Percentiles rank a stretch among this genome's conserved stretches.
Conservation (phyloP, 2,888 invertebrate species). For the Physocephala rufipes region DNA sequence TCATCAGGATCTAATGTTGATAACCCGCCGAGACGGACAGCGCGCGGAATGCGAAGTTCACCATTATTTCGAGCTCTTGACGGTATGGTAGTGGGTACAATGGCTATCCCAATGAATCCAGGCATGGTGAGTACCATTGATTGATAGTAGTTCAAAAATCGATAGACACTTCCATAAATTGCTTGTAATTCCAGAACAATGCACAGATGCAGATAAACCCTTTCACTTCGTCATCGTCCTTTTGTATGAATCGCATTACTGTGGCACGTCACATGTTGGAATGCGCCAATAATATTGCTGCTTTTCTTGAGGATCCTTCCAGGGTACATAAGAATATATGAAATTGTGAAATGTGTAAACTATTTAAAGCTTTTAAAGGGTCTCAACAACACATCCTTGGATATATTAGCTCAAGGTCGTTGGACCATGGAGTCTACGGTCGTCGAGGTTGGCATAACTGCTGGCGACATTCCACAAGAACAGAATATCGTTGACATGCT, state of each 20-base stretch:
- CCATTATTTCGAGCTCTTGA: conserved; percentile 63
- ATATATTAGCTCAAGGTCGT: conserved; percentile 65
- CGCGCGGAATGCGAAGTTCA: conserved; percentile 60
- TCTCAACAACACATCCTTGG: conserved; percentile 64
- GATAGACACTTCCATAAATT: background rate
- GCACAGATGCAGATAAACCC: conserved; percentile 58
- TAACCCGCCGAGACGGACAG: conserved; percentile 56
- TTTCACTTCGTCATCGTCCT: conserved; percentile 63
- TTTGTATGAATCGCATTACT: conserved; percentile 66
- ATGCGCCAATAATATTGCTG: conserved; percentile 65
- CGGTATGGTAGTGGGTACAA: conserved; percentile 65
- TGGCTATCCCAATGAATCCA: conserved; percentile 64
- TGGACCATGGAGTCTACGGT: conserved; percentile 67
- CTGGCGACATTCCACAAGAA: conserved; percentile 62
- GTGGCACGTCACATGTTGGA: conserved; percentile 66
- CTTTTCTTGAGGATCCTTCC: conserved; percentile 64
- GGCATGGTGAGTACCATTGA: conserved; percentile 42
- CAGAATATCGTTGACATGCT: conserved; percentile 65
- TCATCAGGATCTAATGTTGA: conserved; percentile 51
- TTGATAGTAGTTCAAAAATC: background rate
- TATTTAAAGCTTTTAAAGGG: conserved; percentile 55
- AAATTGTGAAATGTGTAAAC: too few species aligned
- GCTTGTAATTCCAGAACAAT: conserved; percentile 44
- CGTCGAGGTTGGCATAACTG: conserved; percentile 65
- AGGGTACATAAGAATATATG: conserved; percentile 48